phyloP scores from a whole-genome alignment of 2,888 invertebrate species.

The Drosophila peninsularis region DNA sequence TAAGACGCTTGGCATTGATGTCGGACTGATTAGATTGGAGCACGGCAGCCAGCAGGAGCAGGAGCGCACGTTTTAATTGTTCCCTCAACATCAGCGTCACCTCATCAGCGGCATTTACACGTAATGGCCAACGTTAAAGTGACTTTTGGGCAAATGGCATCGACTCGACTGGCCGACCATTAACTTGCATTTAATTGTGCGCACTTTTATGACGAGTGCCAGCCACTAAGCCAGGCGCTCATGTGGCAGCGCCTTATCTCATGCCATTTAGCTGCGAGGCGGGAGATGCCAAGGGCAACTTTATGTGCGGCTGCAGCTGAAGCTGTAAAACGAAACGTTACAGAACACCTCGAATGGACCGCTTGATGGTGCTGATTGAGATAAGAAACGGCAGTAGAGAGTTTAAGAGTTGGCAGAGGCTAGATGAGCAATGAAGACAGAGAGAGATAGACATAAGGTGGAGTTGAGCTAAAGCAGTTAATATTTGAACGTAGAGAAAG shows the following conservation, averaged over 20 bases:
- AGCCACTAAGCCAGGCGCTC: slow-evolving; percentile 57
- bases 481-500: neutral
- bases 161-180: slow-evolving; percentile 62
- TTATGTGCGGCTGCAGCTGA: slow-evolving; percentile 45
- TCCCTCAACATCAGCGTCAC: slow-evolving; percentile 70
- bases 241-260: slow-evolving; percentile 72
- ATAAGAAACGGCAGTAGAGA: slow-evolving; percentile 38
- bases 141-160: slow-evolving; percentile 65
- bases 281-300: slow-evolving; percentile 24
- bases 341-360: slow-evolving; percentile 52
- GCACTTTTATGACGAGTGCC: slow-evolving; percentile 77
- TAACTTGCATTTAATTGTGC: slow-evolving; percentile 77
- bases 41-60: slow-evolving; percentile 28
- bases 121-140: slow-evolving; percentile 74
- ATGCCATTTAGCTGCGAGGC: slow-evolving; percentile 39
- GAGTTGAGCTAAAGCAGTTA: neutral
- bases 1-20: slow-evolving; percentile 67
- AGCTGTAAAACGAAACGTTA: slow-evolving; percentile 57
- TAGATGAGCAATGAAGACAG: neutral
- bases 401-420: slow-evolving; percentile 23
- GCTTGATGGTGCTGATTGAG: slow-evolving; percentile 33
- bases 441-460: neutral
- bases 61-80: slow-evolving; percentile 65
- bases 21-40: slow-evolving; percentile 73
- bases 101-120: slow-evolving; percentile 81